Conservation (phyloP, 2,797 vertebrate genomes). For the Echeneis naucrates region DNA sequence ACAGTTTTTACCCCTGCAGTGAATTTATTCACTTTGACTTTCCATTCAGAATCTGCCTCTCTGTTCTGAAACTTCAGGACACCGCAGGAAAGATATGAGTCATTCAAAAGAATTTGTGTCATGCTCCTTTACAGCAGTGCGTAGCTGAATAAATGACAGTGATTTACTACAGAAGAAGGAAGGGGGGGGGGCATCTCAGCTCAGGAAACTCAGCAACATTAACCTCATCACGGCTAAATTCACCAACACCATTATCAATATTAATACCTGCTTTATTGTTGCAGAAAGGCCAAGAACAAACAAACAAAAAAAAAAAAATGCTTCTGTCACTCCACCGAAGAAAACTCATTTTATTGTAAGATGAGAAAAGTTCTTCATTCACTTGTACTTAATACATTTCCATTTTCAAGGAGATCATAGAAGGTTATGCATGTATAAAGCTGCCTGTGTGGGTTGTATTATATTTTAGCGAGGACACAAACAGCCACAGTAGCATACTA, state of each 20-base stretch:
- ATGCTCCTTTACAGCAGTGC: neutral
- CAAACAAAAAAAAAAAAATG: neutral
- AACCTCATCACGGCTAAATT: neutral
- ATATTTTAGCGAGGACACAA: conserved; percentile 13
- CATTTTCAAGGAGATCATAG: neutral
- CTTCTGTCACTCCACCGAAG: neutral
- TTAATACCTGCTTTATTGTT: neutral
- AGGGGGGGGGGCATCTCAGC: no score
- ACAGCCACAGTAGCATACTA: neutral
- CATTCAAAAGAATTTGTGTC: neutral
- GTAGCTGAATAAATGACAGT: neutral
- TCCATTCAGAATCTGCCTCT: neutral
- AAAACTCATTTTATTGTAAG: conserved; percentile 26
- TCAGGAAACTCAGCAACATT: neutral
- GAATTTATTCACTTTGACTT: conserved; percentile 14
- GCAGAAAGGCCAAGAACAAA: neutral
- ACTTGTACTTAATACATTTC: neutral
- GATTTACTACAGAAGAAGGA: neutral
- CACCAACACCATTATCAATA: conserved; percentile 14
- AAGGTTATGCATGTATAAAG: conserved; percentile 12
- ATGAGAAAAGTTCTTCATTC: neutral
- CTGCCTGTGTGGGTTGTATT: neutral
- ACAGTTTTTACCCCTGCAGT: neutral
- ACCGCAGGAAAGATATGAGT: conserved; percentile 1
- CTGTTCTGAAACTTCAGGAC: conserved; percentile 6